These are phyloP conservation scores for Latrodectus elegans DNA, from an alignment of 2,888 invertebrate species.

Conservation along the genomic window DNA sequence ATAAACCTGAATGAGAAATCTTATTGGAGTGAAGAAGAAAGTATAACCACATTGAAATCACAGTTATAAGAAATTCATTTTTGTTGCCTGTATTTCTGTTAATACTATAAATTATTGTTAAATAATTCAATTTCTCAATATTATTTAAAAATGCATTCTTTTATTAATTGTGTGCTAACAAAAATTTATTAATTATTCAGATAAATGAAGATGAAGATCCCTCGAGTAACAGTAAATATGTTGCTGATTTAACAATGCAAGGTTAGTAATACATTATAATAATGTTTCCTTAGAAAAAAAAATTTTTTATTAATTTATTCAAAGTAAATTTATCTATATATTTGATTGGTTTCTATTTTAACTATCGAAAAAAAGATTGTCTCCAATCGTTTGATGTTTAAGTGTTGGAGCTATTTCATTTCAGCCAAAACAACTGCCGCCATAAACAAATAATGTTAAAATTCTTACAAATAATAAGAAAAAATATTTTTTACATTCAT, in stretches of 20 bases:
- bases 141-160: background rate
- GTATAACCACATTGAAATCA: no score
- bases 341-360: background rate
- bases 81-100: no score
- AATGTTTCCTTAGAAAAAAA: no score
- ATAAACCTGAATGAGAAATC: no score
- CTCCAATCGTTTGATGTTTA: background rate
- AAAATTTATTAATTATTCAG: background rate
- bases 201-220: conserved; percentile 22
- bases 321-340: background rate
- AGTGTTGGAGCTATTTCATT: no score
- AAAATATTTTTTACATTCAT: no score
- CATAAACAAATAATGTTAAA: no score
- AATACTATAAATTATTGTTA: no score
- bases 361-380: background rate
- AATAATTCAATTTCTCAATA: background rate
- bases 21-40: no score
- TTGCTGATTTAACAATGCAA: conserved; percentile 41
- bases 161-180: background rate
- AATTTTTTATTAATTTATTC: background rate
- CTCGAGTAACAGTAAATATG: conserved; percentile 2
- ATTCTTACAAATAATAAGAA: no score
- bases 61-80: no score
- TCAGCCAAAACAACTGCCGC: no score
- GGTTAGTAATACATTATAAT: conserved; percentile 1